These are phyloP conservation scores for Acleris literana DNA, from an alignment of 2,888 invertebrate genomes.

Conservation along the genomic window DNA sequence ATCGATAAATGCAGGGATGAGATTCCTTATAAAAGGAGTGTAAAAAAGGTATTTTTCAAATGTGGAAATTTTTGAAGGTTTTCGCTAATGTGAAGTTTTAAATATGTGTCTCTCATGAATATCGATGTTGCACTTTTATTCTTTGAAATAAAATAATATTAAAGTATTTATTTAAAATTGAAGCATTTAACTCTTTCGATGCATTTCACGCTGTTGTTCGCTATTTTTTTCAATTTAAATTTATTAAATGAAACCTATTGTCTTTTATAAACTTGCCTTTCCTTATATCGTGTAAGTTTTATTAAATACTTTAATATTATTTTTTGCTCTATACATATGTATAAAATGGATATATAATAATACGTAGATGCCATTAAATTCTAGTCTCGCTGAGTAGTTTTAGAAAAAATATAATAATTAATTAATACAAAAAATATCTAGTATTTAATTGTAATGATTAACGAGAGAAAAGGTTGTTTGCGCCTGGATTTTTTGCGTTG, in stretches of 20 bases:
- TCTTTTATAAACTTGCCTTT: slow-evolving; percentile 4
- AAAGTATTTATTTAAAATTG: slow-evolving; percentile 29
- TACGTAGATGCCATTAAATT: slow-evolving; percentile 74
- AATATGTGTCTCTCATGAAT: slow-evolving; percentile 30
- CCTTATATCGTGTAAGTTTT: slow-evolving; percentile 2
- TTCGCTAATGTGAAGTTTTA: slow-evolving; percentile 26
- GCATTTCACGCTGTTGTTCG: slow-evolving; percentile 20
- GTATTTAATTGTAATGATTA: slow-evolving; percentile 63
- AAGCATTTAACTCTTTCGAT: slow-evolving; percentile 28
- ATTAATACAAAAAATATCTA: slow-evolving; percentile 58
- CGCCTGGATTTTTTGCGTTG: slow-evolving; percentile 19
- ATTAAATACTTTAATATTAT: slow-evolving; percentile 44
- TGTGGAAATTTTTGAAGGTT: slow-evolving; percentile 13
- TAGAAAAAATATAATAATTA: slow-evolving; percentile 62
- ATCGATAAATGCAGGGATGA: slow-evolving; percentile 25
- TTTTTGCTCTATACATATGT: slow-evolving; percentile 52
- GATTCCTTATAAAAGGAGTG: slow-evolving; percentile 16
- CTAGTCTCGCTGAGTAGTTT: slow-evolving; percentile 77
- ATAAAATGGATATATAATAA: slow-evolving; percentile 52
- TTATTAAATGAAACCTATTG: neutral
- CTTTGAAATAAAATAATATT: slow-evolving; percentile 32
- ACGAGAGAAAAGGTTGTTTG: slow-evolving; percentile 46
- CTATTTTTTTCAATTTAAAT: neutral
- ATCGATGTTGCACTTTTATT: slow-evolving; percentile 38
- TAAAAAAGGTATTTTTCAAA: slow-evolving; percentile 32